phyloP scores from a whole-genome alignment of 2,797 vertebrate genomes.

The Gastrophryne carolinensis region DNA sequence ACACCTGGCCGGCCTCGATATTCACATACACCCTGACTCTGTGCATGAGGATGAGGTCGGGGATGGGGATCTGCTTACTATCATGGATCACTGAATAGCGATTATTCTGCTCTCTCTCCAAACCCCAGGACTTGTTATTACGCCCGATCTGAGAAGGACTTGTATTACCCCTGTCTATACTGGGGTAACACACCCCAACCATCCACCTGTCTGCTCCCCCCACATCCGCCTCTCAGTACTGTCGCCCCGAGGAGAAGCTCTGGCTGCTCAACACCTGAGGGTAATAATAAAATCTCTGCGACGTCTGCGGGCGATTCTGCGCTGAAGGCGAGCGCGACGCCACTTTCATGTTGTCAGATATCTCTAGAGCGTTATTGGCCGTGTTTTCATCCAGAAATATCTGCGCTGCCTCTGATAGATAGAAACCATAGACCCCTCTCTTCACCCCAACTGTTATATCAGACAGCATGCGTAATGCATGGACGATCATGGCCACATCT shows the following conservation, averaged over 20 bases:
- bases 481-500: background rate
- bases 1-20: background rate
- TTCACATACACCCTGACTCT: background rate
- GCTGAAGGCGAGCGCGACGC: background rate
- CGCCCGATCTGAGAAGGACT: background rate
- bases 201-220: background rate
- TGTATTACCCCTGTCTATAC: background rate
- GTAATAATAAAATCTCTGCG: background rate
- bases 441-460: background rate
- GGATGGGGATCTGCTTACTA: background rate
- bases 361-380: background rate
- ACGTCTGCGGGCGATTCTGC: background rate
- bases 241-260: slow-evolving; percentile 10
- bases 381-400: background rate
- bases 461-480: background rate
- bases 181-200: background rate
- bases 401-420: background rate
- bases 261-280: background rate
- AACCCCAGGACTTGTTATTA: slow-evolving; percentile 6
- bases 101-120: background rate
- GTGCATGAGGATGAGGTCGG: background rate
- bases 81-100: background rate
- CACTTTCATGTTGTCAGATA: slow-evolving; percentile 1
- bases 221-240: slow-evolving; percentile 29
- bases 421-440: background rate